These are phyloP conservation scores for Yponomeuta plumbellus DNA, from an alignment of 2,888 invertebrate genomes.

Conservation along the genomic window DNA sequence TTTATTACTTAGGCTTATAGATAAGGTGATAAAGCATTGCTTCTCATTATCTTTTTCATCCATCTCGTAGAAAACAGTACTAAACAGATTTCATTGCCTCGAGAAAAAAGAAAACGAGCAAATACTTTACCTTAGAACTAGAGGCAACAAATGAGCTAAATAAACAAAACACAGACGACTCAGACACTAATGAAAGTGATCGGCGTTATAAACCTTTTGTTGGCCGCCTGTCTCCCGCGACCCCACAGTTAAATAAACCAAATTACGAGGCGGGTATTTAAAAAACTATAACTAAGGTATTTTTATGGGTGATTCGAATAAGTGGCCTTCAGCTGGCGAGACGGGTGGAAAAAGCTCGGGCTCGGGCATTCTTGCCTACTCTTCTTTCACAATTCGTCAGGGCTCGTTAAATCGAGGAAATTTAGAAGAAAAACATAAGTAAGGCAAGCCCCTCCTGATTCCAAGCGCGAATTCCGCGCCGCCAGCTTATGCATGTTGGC, in stretches of 20 bases:
- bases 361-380: constrained; percentile 18
- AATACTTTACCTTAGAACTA: too few relatives aligned
- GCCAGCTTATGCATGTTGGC: constrained; percentile 21
- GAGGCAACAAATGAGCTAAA: too few relatives aligned
- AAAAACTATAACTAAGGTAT: constrained; percentile 7
- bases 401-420: constrained; percentile 44
- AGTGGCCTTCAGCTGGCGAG: constrained; percentile 8
- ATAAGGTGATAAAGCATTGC: too few relatives aligned
- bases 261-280: background rate
- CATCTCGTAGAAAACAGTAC: too few relatives aligned
- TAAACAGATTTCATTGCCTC: too few relatives aligned
- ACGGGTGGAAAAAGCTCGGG: constrained; percentile 11
- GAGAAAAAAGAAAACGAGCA: too few relatives aligned
- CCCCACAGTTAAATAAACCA: constrained; percentile 1
- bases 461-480: constrained; percentile 29
- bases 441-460: constrained; percentile 18
- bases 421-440: constrained; percentile 28
- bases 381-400: constrained; percentile 29
- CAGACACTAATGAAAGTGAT: background rate
- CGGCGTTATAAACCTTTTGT: background rate
- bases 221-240: background rate
- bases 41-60: too few relatives aligned
- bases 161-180: background rate
- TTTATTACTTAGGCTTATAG: too few relatives aligned
- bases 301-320: constrained; percentile 14